Evolutionary conservation across 2,797 vertebrate species (phyloP).

Genomic region (Microchirus variegatus): DNA sequence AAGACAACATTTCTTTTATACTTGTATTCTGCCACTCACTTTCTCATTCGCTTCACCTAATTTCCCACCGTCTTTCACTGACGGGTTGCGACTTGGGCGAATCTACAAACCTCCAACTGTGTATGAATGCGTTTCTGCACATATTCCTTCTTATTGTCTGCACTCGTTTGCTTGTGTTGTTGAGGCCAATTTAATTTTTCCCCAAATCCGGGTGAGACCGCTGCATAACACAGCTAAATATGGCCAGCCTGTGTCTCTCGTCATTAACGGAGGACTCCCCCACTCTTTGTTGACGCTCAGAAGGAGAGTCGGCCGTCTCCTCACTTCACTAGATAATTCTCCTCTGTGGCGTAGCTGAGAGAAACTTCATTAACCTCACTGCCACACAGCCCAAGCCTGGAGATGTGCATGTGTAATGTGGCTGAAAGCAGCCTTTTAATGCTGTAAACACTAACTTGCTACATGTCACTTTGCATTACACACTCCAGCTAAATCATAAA

Average conservation of each 20-base stretch:
- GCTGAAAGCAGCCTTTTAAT: constrained; percentile 84
- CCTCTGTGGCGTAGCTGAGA: constrained; percentile 72
- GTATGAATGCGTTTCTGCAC: constrained; percentile 9
- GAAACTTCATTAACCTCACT: constrained; percentile 85
- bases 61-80: constrained; percentile 62
- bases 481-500: constrained; percentile 71
- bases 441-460: constrained; percentile 78
- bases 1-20: constrained; percentile 55
- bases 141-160: constrained; percentile 21
- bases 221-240: constrained; percentile 50
- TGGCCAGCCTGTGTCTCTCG: constrained; percentile 37
- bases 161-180: constrained; percentile 25
- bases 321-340: constrained; percentile 79
- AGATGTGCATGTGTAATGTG: constrained; percentile 84
- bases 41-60: constrained; percentile 50
- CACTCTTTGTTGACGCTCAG: constrained; percentile 76
- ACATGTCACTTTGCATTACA: constrained; percentile 76
- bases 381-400: constrained; percentile 75
- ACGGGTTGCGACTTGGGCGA: too few relatives aligned
- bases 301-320: constrained; percentile 69
- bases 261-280: constrained; percentile 52
- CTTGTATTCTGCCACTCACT: constrained; percentile 29
- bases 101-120: neutral
- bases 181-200: constrained; percentile 40
- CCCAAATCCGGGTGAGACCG: constrained; percentile 43